phyloP scores from a whole-genome alignment of 2,888 invertebrate species.

The Trachelus tabidus region DNA sequence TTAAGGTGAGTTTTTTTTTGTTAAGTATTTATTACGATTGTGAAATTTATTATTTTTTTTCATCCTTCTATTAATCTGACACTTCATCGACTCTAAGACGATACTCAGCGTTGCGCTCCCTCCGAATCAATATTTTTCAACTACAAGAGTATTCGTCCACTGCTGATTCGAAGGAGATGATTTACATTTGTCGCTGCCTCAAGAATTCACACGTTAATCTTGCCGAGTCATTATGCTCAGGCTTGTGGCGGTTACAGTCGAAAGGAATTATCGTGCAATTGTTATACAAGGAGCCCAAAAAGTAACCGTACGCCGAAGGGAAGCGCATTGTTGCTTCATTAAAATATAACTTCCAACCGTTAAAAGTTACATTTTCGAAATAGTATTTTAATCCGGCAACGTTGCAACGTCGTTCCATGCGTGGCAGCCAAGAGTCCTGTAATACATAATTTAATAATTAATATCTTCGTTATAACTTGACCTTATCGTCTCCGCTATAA shows the following conservation, averaged over 20 bases:
- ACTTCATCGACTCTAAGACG: not conserved
- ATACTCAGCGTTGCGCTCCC: not conserved
- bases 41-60: too few relatives aligned
- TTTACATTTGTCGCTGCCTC: not conserved
- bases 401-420: not conserved
- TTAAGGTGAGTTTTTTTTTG: constrained; percentile 78
- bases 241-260: not conserved
- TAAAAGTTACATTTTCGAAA: not conserved
- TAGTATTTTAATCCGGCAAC: not conserved
- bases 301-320: not conserved
- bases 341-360: not conserved
- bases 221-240: not conserved
- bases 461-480: not conserved
- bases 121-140: not conserved
- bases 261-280: not conserved
- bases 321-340: not conserved
- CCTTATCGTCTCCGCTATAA: not conserved
- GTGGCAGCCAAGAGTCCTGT: not conserved
- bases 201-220: not conserved
- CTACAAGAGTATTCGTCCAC: not conserved
- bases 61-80: too few relatives aligned
- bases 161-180: not conserved
- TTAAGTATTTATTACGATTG: too few relatives aligned
- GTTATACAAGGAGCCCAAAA: not conserved
- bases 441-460: not conserved